Conservation (phyloP, 1,140 invertebrate genomes). For the Anastrepha ludens region DNA sequence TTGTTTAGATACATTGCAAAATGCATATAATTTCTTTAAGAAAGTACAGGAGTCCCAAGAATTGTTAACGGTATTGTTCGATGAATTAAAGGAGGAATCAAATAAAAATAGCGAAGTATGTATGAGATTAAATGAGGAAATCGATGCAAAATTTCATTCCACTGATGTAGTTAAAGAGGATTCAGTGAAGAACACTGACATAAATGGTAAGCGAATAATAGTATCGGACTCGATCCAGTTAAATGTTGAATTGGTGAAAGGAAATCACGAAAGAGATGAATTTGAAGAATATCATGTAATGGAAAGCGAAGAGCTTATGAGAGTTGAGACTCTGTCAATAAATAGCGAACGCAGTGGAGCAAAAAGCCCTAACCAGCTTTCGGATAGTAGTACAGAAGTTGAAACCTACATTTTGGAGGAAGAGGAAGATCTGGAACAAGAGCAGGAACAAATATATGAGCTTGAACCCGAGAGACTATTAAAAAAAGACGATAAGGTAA, state of each 20-base stretch:
- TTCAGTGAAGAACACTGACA: not conserved
- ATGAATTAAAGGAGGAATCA: not conserved
- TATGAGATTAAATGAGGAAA: not conserved
- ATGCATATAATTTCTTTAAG: conserved; percentile 20
- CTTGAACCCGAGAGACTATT: not conserved
- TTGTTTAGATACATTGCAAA: conserved; percentile 48
- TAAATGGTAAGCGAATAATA: not conserved
- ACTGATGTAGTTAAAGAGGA: not conserved
- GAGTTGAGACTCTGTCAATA: not conserved
- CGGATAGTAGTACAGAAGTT: not conserved
- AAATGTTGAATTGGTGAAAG: not conserved
- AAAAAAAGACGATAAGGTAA: not conserved
- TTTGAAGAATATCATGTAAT: not conserved
- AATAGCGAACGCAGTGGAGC: not conserved
- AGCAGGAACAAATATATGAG: not conserved
- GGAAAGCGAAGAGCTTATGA: not conserved
- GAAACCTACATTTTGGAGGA: not conserved
- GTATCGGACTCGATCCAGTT: not conserved
- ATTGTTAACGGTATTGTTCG: conserved; percentile 17
- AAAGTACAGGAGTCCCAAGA: conserved; percentile 56
- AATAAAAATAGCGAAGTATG: not conserved
- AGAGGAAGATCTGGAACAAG: not conserved
- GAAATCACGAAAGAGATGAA: not conserved
- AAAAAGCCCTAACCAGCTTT: not conserved
- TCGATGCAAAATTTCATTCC: not conserved